These are phyloP conservation scores for Leuctra nigra DNA, from an alignment of 2,888 invertebrate species.

Conservation along the genomic window DNA sequence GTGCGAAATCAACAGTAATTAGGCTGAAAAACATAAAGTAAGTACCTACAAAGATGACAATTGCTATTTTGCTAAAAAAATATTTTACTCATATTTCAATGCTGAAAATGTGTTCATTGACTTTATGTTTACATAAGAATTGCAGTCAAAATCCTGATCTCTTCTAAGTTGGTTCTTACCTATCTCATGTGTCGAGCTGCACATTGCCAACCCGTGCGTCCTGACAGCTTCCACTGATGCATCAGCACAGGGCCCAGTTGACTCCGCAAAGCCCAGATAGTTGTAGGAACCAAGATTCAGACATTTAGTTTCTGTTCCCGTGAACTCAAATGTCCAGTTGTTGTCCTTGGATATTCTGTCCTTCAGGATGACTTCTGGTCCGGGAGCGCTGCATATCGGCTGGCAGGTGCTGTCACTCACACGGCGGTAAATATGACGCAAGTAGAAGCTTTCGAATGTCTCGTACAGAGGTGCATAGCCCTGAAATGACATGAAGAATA, in stretches of 20 bases:
- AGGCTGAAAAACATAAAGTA: no score
- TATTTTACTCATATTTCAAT: no score
- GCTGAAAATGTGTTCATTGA: not conserved
- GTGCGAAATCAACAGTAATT: no score
- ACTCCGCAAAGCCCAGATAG: conserved; percentile 93
- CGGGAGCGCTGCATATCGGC: conserved; percentile 91
- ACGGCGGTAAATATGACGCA: conserved; percentile 85
- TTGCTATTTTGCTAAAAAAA: no score
- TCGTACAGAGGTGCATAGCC: conserved; percentile 80
- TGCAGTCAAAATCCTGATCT: not conserved
- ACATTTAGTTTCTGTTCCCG: conserved; percentile 74
- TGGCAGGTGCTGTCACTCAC: conserved; percentile 94
- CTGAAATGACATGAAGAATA: conserved; percentile 39
- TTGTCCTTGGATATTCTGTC: conserved; percentile 79
- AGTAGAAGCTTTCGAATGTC: conserved; percentile 83
- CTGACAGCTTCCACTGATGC: conserved; percentile 59
- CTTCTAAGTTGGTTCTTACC: conserved; percentile 51
- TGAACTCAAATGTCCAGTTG: conserved; percentile 91
- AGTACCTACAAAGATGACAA: no score
- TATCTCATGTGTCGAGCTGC: conserved; percentile 74
- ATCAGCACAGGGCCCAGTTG: conserved; percentile 68
- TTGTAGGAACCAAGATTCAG: conserved; percentile 97
- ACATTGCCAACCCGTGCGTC: conserved; percentile 65
- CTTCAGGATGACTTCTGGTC: conserved; percentile 74
- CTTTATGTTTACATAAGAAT: not conserved